Evolutionary conservation across 2,797 vertebrate genomes (phyloP).

Genomic region (Hydrophis major): DNA sequence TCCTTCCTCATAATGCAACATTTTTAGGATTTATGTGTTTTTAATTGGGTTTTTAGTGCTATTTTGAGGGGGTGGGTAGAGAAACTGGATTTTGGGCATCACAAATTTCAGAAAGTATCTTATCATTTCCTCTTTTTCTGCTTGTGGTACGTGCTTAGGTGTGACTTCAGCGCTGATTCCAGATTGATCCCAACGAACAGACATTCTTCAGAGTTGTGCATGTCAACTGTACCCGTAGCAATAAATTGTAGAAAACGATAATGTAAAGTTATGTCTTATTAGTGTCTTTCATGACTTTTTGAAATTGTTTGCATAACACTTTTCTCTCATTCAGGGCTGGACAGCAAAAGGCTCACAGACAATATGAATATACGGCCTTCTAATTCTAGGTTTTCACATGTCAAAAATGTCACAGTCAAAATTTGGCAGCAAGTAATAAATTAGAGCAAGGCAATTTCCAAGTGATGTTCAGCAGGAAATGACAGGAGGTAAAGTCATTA

Average conservation of each 20-base stretch:
- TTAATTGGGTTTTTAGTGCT: background rate
- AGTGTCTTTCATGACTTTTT: background rate
- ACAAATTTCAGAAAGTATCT: background rate
- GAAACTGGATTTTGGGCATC: background rate
- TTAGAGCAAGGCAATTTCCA: background rate
- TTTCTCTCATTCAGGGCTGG: background rate
- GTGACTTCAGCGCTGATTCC: slow-evolving; percentile 7
- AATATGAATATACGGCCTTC: background rate
- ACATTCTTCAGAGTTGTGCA: background rate
- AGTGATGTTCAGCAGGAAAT: background rate
- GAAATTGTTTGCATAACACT: background rate
- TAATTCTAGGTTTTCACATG: background rate
- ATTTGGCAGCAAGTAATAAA: background rate
- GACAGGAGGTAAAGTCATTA: background rate
- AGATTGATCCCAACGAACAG: background rate
- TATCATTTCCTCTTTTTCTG: background rate
- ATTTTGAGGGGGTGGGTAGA: background rate
- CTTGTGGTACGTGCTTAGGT: background rate
- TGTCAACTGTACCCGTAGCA: background rate
- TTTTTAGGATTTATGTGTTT: background rate
- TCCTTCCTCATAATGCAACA: background rate
- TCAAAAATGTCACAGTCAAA: background rate
- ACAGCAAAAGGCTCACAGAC: background rate
- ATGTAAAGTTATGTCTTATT: background rate
- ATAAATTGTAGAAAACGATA: slow-evolving; percentile 9